These are phyloP conservation scores for Hypocryptadius cinnamomeus DNA, from an alignment of 2,113 vertebrate genomes.

Conservation along the genomic window DNA sequence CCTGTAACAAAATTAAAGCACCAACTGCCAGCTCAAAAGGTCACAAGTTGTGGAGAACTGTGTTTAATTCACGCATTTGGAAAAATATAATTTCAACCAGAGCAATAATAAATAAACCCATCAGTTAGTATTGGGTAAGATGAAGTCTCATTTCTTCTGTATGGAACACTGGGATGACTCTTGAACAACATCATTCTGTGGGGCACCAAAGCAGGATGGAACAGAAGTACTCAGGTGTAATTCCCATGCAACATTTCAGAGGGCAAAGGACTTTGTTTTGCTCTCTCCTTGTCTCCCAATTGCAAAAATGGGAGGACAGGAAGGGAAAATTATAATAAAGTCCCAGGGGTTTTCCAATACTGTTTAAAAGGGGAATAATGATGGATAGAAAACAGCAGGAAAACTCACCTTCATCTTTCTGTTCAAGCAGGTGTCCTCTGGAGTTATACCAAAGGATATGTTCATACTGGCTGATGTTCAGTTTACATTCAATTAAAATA, in stretches of 20 bases:
- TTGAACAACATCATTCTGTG: neutral
- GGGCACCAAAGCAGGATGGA: neutral
- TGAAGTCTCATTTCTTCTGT: neutral
- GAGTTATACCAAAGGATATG: constrained; percentile 86
- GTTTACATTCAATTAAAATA: constrained; percentile 81
- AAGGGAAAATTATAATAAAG: neutral
- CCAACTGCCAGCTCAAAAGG: neutral
- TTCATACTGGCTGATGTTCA: constrained; percentile 64
- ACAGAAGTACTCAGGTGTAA: neutral
- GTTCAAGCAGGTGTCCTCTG: constrained; percentile 72
- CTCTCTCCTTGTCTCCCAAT: neutral
- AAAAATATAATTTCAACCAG: neutral
- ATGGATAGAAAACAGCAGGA: neutral
- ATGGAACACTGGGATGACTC: neutral
- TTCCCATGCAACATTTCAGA: neutral
- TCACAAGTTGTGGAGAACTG: neutral
- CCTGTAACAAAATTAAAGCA: neutral
- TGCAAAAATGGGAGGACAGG: neutral
- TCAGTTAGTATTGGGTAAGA: neutral
- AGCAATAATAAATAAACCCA: neutral
- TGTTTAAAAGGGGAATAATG: neutral
- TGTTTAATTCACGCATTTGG: neutral
- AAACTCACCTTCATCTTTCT: constrained; percentile 68
- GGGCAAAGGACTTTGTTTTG: neutral
- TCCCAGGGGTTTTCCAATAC: neutral